These are phyloP conservation scores for Eupithecia vulgata DNA, from an alignment of 2,888 invertebrate species.

Conservation along the genomic window DNA sequence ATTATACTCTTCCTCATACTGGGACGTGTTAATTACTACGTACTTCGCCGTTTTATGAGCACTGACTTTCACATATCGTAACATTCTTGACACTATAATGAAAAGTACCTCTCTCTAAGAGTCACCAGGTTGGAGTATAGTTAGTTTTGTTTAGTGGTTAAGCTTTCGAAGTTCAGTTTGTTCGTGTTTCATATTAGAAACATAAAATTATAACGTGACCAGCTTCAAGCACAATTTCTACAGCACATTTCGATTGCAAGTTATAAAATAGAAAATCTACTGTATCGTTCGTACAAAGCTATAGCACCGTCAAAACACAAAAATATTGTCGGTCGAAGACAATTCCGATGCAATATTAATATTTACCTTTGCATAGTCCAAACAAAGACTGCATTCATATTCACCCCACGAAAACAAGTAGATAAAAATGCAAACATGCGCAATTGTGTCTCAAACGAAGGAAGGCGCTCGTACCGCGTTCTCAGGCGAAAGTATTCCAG, in stretches of 20 bases:
- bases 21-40: constrained; percentile 64
- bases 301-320: constrained; percentile 48
- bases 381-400: constrained; percentile 79
- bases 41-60: constrained; percentile 56
- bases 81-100: constrained; percentile 16
- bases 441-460: constrained; percentile 80
- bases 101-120: constrained; percentile 2
- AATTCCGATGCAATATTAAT: constrained; percentile 69
- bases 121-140: neutral
- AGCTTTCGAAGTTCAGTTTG: neutral
- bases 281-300: constrained; percentile 20
- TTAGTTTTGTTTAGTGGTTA: neutral
- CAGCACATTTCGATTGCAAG: constrained; percentile 12
- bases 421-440: constrained; percentile 82
- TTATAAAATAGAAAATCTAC: constrained; percentile 35
- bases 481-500: constrained; percentile 65
- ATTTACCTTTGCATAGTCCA: constrained; percentile 74
- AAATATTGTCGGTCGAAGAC: constrained; percentile 60
- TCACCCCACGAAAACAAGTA: constrained; percentile 80
- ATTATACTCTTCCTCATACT: constrained; percentile 60
- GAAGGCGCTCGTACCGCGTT: constrained; percentile 49
- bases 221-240: constrained; percentile 18
- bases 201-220: constrained; percentile 26
- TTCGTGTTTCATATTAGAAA: neutral
- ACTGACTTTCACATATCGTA: constrained; percentile 42